Evolutionary conservation across 2,113 vertebrate genomes (phyloP), one percentile per base, ranked within the genome.

Genomic region (Petrocephalus zakoni): DNA sequence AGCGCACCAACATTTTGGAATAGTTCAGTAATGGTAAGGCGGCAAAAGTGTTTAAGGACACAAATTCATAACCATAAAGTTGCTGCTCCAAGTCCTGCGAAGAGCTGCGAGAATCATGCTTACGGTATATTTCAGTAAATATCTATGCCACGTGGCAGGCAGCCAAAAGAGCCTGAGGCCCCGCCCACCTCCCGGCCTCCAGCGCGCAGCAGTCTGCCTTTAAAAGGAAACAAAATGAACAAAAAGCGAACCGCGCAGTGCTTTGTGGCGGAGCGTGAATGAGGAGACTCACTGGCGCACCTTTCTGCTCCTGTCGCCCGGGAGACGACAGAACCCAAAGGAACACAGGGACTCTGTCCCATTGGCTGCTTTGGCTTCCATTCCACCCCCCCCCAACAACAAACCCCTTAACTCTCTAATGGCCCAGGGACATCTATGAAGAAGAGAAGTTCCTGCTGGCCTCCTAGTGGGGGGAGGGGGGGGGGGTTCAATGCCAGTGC

Each of bases 321-420:
- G 75, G 75, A 88, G 78, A 88, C 53, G 29, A 15, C 1, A 52
- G 55, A 64, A 64, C 42, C 78, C 51, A 84, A 34, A 51, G 46
- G 64, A 87, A 29, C 49, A 37, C 68, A 64, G 5, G 21, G 53
- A 56, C 82, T 72, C 10, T 64, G 52, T 88, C 78, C 56, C 56
- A 85, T 58, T 89, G 82, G 82, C 88, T 89, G 34, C 58, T 46
- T 55, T 29, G 61, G 53, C 34, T 29, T 61, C 19, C n/a, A 52
- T 87, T 42, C 64, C 85, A 49, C 87, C 29, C 84, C 49, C 84
- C 81, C 37, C 42, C 42, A 82, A 47, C 78, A 82, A 47, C 61
- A 68, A 68, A 68, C 61, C 17, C 15, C 72, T 84, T 51, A 84
- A 25, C 37, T 51, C 42, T 84, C 81, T 51, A 22, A 84, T 51